phyloP scores from a whole-genome alignment of 1,140 invertebrate species.

The Chelonus insularis region DNA sequence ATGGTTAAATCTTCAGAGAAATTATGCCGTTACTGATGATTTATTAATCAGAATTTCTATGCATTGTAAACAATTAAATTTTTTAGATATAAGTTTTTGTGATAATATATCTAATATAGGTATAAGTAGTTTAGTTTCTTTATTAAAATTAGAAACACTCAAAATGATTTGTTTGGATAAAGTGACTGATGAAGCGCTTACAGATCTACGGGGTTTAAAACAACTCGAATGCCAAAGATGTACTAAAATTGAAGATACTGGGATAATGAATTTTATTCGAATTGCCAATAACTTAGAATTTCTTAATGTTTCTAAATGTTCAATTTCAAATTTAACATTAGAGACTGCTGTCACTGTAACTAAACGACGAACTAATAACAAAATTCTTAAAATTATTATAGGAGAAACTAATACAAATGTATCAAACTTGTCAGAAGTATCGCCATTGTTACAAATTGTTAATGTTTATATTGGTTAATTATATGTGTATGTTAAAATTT shows the following conservation, averaged over 20 bases:
- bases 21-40: conserved; percentile 14
- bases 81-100: conserved; percentile 28
- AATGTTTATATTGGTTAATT: too few species aligned
- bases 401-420: conserved; percentile 32
- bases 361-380: conserved; percentile 35
- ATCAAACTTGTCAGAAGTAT: conserved; percentile 30
- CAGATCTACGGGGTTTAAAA: conserved; percentile 33
- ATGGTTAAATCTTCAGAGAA: conserved; percentile 24
- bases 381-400: conserved; percentile 41
- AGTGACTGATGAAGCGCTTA: conserved; percentile 34
- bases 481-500: too few species aligned
- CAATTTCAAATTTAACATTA: conserved; percentile 34
- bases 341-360: conserved; percentile 36
- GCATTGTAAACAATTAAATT: conserved; percentile 16
- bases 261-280: conserved; percentile 34
- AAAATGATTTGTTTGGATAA: conserved; percentile 34
- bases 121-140: conserved; percentile 30
- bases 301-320: conserved; percentile 41
- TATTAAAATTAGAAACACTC: conserved; percentile 39
- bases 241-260: conserved; percentile 30
- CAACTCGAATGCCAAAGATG: conserved; percentile 40
- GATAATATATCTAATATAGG: conserved; percentile 32
- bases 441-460: conserved; percentile 45
- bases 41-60: conserved; percentile 15
- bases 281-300: conserved; percentile 34